These are phyloP conservation scores for Macrosteles quadrilineatus DNA, from an alignment of 1,140 invertebrate species.

Conservation along the genomic window DNA sequence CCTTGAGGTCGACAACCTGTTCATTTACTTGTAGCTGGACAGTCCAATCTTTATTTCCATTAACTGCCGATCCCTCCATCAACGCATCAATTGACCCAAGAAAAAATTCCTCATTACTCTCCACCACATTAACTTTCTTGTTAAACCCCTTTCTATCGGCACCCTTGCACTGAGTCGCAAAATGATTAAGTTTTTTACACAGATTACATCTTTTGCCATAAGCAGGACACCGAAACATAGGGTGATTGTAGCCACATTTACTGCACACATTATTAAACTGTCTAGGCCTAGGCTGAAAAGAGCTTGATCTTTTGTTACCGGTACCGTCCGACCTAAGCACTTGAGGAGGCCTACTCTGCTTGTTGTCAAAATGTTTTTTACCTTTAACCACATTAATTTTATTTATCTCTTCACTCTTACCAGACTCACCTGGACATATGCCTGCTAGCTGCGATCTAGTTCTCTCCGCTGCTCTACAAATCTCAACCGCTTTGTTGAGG, in stretches of 20 bases:
- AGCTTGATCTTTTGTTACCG: too few relatives aligned
- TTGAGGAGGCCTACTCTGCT: too few relatives aligned
- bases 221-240: background rate
- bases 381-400: too few relatives aligned
- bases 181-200: conserved; percentile 1
- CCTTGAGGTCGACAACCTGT: background rate
- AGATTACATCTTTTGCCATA: conserved; percentile 1
- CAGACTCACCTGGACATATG: background rate
- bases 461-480: background rate
- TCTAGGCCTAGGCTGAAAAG: too few relatives aligned
- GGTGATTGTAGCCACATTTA: background rate
- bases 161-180: too few relatives aligned
- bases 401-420: too few relatives aligned
- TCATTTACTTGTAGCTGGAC: background rate
- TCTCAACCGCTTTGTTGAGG: background rate
- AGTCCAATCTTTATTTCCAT: background rate
- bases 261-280: too few relatives aligned
- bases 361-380: too few relatives aligned
- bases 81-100: background rate
- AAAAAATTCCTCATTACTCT: too few relatives aligned
- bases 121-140: too few relatives aligned
- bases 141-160: too few relatives aligned
- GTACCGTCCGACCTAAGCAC: too few relatives aligned
- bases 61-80: background rate
- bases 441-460: background rate